Base-by-base conservation (phyloP, 2,113 vertebrate species). In the Indicator indicator region DNA sequence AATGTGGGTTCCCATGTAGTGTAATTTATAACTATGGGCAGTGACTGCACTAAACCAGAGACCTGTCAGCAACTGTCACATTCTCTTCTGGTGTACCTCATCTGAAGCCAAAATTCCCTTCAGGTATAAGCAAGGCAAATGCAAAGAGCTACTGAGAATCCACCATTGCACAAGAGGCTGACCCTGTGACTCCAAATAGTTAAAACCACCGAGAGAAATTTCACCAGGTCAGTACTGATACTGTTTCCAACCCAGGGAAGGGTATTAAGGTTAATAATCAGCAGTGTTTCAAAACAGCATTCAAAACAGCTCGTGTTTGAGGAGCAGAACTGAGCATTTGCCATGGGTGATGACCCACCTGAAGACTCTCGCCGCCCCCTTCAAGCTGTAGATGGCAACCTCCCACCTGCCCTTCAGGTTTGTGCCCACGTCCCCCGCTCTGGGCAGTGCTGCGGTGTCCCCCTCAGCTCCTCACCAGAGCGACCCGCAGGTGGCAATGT, bases 401-500 rank as follows among this genome's bases (percentile, higher is more conserved):
- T 11, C 7, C 28, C 24, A 9, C 6, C 5, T 2, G 1, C 2
- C 16, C 33, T 4, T 6, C 2, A 1, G 5, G 5, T 12, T 4
- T 3, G 13, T 20, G 21, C 42, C 40, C 6, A 1, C 6, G 36
- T 8, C 7, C 38, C 14, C 13, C 5, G 4, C 2, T 2, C 67
- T 0, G 30, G 70, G 74, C 40, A 65, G 23, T 1, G 3, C 67
- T 5, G 77, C 12, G 3, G 5, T 0, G 54, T 21, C 27, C 18
- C 30, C 36, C 14, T 6, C 72, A 4, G 74, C 60, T 73, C 52
- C 63, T 46, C 26, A 1, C n/a, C 46, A 9, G 4, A 24, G 32
- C 26, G 0, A 30, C 96, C 97, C 68, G 85, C 84, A 97, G 97
- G 83, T 97, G 97, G 97, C 93, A 88, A 76, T 94, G 76, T 95